Base-by-base conservation (phyloP, 2,113 vertebrate genomes). In the Ochotona princeps region DNA sequence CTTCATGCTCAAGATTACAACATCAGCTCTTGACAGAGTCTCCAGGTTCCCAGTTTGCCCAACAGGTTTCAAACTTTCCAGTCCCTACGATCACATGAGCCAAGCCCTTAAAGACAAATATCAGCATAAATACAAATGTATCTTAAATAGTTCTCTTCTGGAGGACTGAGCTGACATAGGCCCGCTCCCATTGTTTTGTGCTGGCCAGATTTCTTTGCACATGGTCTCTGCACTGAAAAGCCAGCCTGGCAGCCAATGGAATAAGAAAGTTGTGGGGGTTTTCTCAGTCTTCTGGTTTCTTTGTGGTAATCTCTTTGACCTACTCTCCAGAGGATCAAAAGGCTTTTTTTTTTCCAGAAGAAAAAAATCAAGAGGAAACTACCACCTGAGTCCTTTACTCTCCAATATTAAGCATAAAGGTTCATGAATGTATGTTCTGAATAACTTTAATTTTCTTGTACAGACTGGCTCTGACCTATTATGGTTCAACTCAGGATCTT, bases 51-150 rank as follows among this genome's bases (percentile, higher is more conserved):
- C 72, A 51, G 30, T 32, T 44, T 66, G 12, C 44, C 80, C 70
- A 4, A 28, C 4, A 87, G 76, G 67, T 73, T 89, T 83, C 26
- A 28, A 44, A 47, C 63, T 93, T 89, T 80, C 66, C 26, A 72
- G 51, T 14, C 18, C 44, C 67, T 7, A 70, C 49, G 78, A 57
- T 30, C 23, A 25, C n/a, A 28, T 67, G 11, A 83, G 25, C 32
- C 76, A 89, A 44, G 51, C 75, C 23, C 79, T 89, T 91, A 84
- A 76, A 89, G 84, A 84, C 65, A 94, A 88, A 61, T 88, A n/a
- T 92, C 66, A 54, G 63, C 83, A 82, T 89, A 78, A 80, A 81
- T 69, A 88, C 47, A 57, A 60, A 66, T 51, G 76, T 61, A 87
- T 87, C 7, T 7, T 85, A 47, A 44, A 38, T 61, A 74, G 90